These are phyloP conservation scores for Trachops cirrhosus DNA, from an alignment of 2,797 vertebrate genomes.

Conservation along the genomic window DNA sequence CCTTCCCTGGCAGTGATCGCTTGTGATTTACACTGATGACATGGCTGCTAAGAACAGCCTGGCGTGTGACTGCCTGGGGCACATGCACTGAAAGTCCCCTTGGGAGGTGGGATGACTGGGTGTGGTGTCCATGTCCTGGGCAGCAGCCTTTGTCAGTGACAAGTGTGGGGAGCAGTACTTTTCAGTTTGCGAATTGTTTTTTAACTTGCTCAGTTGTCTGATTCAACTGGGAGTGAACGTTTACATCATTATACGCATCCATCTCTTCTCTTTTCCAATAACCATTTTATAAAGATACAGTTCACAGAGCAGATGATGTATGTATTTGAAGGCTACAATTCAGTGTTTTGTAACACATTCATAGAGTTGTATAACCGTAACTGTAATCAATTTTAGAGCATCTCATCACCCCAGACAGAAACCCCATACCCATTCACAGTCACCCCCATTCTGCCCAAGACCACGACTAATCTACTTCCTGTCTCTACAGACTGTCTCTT, in stretches of 20 bases:
- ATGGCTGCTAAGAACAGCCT: not conserved
- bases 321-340: not conserved
- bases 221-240: not conserved
- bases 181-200: too few species aligned
- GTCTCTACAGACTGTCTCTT: not conserved
- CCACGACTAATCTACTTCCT: not conserved
- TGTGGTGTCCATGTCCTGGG: not conserved
- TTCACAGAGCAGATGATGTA: not conserved
- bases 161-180: not conserved
- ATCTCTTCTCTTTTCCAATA: not conserved
- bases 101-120: not conserved
- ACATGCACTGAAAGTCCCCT: not conserved
- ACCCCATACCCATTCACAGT: not conserved
- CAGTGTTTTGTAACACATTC: not conserved
- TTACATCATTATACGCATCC: not conserved
- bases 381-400: not conserved
- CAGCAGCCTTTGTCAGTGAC: not conserved
- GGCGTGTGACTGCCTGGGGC: not conserved
- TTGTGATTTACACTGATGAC: not conserved
- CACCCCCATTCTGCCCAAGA: not conserved
- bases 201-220: not conserved
- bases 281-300: not conserved
- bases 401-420: not conserved
- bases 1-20: not conserved
- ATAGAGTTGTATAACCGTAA: not conserved